These are phyloP conservation scores for Argyresthia goedartella DNA, from an alignment of 2,888 invertebrate species.

Conservation along the genomic window DNA sequence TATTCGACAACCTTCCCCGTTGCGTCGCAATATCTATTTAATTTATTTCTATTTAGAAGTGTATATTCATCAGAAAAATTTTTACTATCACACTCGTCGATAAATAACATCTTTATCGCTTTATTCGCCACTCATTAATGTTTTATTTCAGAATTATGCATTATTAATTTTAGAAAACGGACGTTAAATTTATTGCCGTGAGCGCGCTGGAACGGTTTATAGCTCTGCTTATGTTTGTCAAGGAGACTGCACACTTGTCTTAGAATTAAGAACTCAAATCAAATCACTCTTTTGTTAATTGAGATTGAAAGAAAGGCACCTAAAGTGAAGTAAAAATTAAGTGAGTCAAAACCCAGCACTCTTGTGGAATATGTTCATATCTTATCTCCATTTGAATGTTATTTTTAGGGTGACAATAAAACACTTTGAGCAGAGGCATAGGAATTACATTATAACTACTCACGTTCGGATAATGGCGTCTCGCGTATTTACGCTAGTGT, in stretches of 20 bases:
- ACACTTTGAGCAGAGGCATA: too few relatives aligned
- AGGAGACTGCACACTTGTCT: neutral
- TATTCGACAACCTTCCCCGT: too few relatives aligned
- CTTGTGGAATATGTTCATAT: too few relatives aligned
- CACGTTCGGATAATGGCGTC: too few relatives aligned
- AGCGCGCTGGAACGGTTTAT: conserved; percentile 1
- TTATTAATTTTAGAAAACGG: conserved; percentile 63
- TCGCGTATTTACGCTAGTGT: too few relatives aligned
- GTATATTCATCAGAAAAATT: conserved; percentile 18
- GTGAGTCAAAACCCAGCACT: too few relatives aligned
- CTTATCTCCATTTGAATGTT: too few relatives aligned
- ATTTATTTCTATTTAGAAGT: neutral
- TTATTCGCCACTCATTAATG: conserved; percentile 63
- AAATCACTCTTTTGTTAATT: too few relatives aligned
- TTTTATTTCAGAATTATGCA: conserved; percentile 58
- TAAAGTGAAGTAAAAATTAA: too few relatives aligned
- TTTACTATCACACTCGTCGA: conserved; percentile 33
- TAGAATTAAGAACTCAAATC: neutral
- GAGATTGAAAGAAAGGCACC: too few relatives aligned
- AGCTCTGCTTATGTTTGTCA: neutral
- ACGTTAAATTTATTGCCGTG: conserved; percentile 33
- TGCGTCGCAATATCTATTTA: neutral
- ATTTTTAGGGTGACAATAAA: too few relatives aligned
- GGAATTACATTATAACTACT: too few relatives aligned
- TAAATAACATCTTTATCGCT: conserved; percentile 57